Base-by-base conservation (phyloP, 2,113 vertebrate genomes). In the Pachyramphus minor region DNA sequence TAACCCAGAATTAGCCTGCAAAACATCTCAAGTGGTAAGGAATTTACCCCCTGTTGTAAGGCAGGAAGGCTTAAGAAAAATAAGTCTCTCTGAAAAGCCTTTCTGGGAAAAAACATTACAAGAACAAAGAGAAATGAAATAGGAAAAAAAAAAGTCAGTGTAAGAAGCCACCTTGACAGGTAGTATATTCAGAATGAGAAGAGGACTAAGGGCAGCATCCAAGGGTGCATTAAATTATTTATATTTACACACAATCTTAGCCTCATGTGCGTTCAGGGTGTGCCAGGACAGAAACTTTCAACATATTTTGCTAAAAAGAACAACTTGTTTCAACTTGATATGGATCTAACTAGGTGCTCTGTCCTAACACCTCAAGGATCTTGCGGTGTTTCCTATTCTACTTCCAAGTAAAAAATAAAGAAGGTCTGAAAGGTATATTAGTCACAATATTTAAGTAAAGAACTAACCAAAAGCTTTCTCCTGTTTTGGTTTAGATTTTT, bases 61-160 rank as follows among this genome's bases (percentile, higher is more conserved):
- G 55, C 83, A 89, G 67, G n/a, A 85, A 94, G 75, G 76, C 59
- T 80, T 87, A 74, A 62, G 42, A 73, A 83, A 90, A 94, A 56
- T 4, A 77, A 8, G n/a, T 56, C 19, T 81, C 68, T 66, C 33
- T 81, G 83, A 90, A 89, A 71, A 88, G 63, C 16, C 47, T 42
- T 90, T 86, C 55, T 3, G 2, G 42, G 49, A 71, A 79, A 50
- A 75, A 82, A 59, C 74, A 74, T 4, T 20, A 50, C 18, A 77
- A 63, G 33, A 77, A 79, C 20, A 12, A 39, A 71, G 27, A 16
- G 4, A 89, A 73, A 93, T 62, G 66, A 76, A 76, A 27, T 14
- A 63, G 47, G 30, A 72, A 14, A 6, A 76, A 84, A 22, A 31
- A 58, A 15, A 58, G 24, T 50, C 25, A 66, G 1, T 8, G 1